These are phyloP conservation scores for Seira ritae DNA, from an alignment of 2,888 invertebrate species.

Conservation along the genomic window DNA sequence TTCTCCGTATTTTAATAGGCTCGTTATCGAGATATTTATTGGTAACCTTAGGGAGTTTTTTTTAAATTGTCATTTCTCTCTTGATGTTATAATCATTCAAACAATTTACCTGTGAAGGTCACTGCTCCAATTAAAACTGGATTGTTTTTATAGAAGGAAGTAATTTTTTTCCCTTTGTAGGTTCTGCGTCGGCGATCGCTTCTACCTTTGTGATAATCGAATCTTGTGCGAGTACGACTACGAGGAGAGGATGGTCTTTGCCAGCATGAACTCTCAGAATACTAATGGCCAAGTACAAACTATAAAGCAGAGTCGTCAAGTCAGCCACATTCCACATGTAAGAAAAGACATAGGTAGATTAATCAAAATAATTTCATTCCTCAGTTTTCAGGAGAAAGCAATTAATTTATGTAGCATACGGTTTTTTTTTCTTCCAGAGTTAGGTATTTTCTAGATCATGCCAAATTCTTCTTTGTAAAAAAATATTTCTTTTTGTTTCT, in stretches of 20 bases:
- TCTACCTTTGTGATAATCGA: constrained; percentile 97
- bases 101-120: background rate
- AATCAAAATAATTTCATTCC: too few species aligned
- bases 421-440: too few species aligned
- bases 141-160: background rate
- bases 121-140: background rate
- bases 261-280: constrained; percentile 82
- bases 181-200: constrained; percentile 98
- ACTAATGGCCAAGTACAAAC: constrained; percentile 62
- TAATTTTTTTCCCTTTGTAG: constrained; percentile 77
- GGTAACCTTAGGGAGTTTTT: background rate
- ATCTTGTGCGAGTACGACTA: constrained; percentile 98
- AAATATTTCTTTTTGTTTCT: background rate
- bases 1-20: constrained; percentile 2
- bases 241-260: constrained; percentile 95
- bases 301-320: constrained; percentile 69
- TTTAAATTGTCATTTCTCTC: constrained; percentile 3
- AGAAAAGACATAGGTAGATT: too few species aligned
- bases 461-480: too few species aligned
- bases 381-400: too few species aligned
- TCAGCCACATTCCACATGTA: constrained; percentile 57
- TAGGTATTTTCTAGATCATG: too few species aligned
- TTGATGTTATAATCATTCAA: constrained; percentile 9
- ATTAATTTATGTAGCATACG: too few species aligned
- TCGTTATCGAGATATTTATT: constrained; percentile 13